A percentile compares a stretch with the other conserved stretches of the same genome.
Evolutionary conservation across 92 coral and sea anemone species (phyloP).

Genomic region (Hydrozoanthus gracilis): DNA sequence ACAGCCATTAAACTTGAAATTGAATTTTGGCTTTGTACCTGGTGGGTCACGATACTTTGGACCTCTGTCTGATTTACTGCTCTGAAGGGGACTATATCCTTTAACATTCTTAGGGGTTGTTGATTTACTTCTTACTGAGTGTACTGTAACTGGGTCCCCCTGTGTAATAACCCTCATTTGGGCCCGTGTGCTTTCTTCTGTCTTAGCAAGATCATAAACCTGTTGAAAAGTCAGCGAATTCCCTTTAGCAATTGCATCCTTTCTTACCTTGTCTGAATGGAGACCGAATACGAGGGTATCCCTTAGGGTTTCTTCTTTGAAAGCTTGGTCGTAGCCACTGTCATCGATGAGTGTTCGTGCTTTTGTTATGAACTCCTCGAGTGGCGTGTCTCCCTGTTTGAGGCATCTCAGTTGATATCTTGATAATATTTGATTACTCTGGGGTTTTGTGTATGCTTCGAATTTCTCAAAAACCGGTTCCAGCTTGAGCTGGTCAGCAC

Average conservation of each 20-base stretch:
- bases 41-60: too few species aligned
- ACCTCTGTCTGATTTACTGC: too few species aligned
- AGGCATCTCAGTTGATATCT: conserved; percentile 63
- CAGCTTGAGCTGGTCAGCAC: conserved; percentile 44
- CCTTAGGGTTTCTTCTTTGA: conserved; percentile 58
- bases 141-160: conserved; percentile 1
- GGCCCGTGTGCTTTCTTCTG: conserved; percentile 60
- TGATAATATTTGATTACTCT: conserved; percentile 63
- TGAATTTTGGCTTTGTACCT: not conserved
- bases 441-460: conserved; percentile 58
- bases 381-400: conserved; percentile 63
- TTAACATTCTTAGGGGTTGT: not conserved
- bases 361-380: conserved; percentile 69
- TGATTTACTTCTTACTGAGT: conserved; percentile 51
- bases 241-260: conserved; percentile 60
- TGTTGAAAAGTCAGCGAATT: conserved; percentile 59
- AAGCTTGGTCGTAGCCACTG: conserved; percentile 52
- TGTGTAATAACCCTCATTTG: conserved; percentile 61
- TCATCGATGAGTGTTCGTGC: conserved; percentile 56
- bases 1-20: too few species aligned
- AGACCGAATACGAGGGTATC: conserved; percentile 62
- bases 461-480: conserved; percentile 51
- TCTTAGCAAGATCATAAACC: conserved; percentile 66
- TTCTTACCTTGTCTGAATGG: conserved; percentile 57
- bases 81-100: not conserved